Base-by-base conservation (phyloP, 2,113 vertebrate genomes). In the Megalops atlanticus region DNA sequence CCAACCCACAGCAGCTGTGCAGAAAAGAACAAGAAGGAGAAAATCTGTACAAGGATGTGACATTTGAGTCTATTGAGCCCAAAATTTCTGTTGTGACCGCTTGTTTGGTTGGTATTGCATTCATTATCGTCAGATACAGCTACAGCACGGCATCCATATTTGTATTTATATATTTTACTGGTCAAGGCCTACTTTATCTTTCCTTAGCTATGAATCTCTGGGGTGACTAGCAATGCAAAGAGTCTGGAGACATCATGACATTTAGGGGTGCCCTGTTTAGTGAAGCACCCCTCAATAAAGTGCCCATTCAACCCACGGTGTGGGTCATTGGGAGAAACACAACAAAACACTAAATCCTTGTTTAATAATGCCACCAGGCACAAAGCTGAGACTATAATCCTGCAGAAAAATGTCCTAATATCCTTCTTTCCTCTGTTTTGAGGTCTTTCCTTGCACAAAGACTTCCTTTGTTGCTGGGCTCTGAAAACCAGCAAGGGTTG, bases 361-460 rank as follows among this genome's bases (percentile, higher is more conserved):
- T 82, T 74, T 80, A 58, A 54, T 71, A 77, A 77, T 43, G 49
- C 36, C 74, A 39, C 15, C 74, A 36, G 40, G 79, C 40, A 70
- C 76, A 76, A 43, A 38, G 75, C 43, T 73, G 76, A 41, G 74
- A 35, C 24, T 41, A 40, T 86, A 86, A 86, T 41, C 80, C 77
- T 72, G 69, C 36, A 16, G 49, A 80, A 77, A 79, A 86, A 86
- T 84, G 52, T 38, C 21, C 15, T 77, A 82, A 82, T 81, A 79
- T 64, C 45, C 79, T 43, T 10, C 40, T 64, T 27, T 35, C 64
- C 39, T 27, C 31, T n/a, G 35, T 36, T 24, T 21, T 21, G 74
- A 71, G 43, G 69, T 39, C 27, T 81, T 78, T 52, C 54, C 24
- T 36, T 33, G 54, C 74, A 83, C 78, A 83, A 81, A 68, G 43